A percentile compares a stretch with the other conserved stretches of the same genome.
These are phyloP conservation scores for Gasteruption jaculator DNA, from an alignment of 2,888 invertebrate genomes.

Conservation along the genomic window DNA sequence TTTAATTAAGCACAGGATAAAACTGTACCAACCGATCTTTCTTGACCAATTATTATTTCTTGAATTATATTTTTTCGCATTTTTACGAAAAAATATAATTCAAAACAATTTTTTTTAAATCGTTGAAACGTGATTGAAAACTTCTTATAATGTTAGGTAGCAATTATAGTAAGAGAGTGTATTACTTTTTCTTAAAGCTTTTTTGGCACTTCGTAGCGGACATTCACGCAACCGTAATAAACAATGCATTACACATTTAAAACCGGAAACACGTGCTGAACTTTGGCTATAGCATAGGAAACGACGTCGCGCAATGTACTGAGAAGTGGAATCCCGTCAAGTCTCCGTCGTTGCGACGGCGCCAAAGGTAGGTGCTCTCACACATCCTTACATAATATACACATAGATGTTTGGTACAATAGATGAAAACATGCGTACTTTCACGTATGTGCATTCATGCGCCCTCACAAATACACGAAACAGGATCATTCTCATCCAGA, in stretches of 20 bases:
- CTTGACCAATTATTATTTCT: too few relatives aligned
- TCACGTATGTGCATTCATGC: too few relatives aligned
- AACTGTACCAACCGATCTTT: too few relatives aligned
- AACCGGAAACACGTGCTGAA: slow-evolving; percentile 32
- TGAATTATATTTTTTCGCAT: too few relatives aligned
- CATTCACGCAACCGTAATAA: slow-evolving; percentile 24
- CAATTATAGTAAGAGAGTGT: neutral
- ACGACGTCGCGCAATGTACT: slow-evolving; percentile 35
- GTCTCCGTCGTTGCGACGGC: slow-evolving; percentile 25
- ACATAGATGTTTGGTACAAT: too few relatives aligned
- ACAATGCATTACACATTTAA: slow-evolving; percentile 4
- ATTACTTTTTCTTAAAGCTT: slow-evolving; percentile 24
- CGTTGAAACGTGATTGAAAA: neutral
- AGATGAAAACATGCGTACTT: too few relatives aligned
- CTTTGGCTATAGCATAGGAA: slow-evolving; percentile 19
- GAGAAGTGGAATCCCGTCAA: slow-evolving; percentile 25
- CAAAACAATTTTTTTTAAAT: too few relatives aligned
- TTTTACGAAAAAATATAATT: too few relatives aligned
- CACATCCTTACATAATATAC: too few relatives aligned
- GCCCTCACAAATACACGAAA: too few relatives aligned
- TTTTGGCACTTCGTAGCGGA: slow-evolving; percentile 24
- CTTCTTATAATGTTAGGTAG: neutral
- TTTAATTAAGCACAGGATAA: too few relatives aligned
- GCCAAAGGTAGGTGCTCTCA: slow-evolving; percentile 17
- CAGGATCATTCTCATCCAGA: too few relatives aligned